phyloP scores from a whole-genome alignment of 2,797 vertebrate species.

The Lemur catta region DNA sequence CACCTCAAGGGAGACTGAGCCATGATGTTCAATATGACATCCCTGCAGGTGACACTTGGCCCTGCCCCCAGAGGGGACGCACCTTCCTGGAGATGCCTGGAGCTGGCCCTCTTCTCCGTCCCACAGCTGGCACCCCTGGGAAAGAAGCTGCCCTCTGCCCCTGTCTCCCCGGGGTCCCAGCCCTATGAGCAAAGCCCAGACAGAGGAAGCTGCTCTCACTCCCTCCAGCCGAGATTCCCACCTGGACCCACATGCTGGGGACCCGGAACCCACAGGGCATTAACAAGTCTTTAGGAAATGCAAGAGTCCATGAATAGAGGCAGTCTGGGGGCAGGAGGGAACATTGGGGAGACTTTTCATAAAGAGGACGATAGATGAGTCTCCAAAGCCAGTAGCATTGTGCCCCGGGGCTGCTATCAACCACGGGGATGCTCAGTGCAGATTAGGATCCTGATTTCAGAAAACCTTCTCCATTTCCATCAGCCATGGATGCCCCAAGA shows the following conservation, averaged over 20 bases:
- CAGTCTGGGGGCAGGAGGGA: neutral
- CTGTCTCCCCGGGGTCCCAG: neutral
- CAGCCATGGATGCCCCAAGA: neutral
- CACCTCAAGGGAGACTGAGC: neutral
- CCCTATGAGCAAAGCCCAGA: fast-evolving
- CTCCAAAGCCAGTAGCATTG: neutral
- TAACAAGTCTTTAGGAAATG: no score
- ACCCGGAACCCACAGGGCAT: neutral
- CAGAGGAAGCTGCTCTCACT: no score
- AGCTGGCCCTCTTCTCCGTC: neutral
- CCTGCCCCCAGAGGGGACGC: neutral
- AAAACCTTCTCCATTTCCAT: neutral
- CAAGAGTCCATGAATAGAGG: fast-evolving
- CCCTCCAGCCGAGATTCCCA: neutral
- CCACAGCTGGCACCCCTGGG: neutral
- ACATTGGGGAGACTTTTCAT: neutral
- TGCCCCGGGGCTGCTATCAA: neutral
- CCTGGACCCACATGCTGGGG: no score
- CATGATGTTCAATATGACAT: neutral
- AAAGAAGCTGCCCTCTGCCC: neutral
- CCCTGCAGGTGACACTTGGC: neutral
- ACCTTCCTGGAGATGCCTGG: neutral
- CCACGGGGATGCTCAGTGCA: neutral
- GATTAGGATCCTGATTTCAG: neutral
- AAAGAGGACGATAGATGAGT: neutral